phyloP scores from a whole-genome alignment of 1,140 invertebrate species.

The Hyles euphorbiae region DNA sequence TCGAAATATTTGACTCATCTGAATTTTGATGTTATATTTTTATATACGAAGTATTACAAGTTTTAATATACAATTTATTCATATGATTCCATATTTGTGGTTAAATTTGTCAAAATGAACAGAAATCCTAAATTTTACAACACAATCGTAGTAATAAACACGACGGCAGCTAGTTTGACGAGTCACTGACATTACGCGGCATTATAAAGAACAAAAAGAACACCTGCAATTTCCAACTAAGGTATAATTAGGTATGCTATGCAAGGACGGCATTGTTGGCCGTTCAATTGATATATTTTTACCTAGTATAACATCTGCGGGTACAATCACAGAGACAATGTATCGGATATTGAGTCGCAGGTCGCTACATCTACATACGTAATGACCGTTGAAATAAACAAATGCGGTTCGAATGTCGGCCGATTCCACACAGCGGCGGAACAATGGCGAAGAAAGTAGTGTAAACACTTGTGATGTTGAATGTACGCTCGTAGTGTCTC shows the following conservation, averaged over 20 bases:
- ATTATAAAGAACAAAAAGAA: slow-evolving; percentile 4
- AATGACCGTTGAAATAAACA: no score
- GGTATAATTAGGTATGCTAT: slow-evolving; percentile 20
- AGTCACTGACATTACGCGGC: slow-evolving; percentile 11
- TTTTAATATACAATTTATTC: no score
- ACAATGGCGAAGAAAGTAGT: slow-evolving; percentile 2
- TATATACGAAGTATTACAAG: no score
- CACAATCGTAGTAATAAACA: not conserved
- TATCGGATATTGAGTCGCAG: no score
- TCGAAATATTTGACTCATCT: no score
- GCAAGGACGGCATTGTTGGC: slow-evolving; percentile 20
- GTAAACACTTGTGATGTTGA: slow-evolving; percentile 1
- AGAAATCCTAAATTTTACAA: no score
- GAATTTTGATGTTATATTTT: no score
- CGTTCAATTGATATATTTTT: slow-evolving; percentile 42
- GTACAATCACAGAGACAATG: slow-evolving; percentile 3
- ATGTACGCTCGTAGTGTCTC: slow-evolving; percentile 1
- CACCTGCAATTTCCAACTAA: slow-evolving; percentile 19
- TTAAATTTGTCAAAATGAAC: no score
- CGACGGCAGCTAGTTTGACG: slow-evolving; percentile 4
- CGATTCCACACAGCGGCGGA: not conserved
- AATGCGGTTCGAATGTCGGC: slow-evolving; percentile 1
- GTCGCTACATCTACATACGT: not conserved
- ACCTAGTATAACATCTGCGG: slow-evolving; percentile 15
- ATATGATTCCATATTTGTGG: no score